A percentile compares a stretch with the other conserved stretches of the same genome.
phyloP scores from a whole-genome alignment of 2,888 invertebrate species.

The Drosophila phalerata region DNA sequence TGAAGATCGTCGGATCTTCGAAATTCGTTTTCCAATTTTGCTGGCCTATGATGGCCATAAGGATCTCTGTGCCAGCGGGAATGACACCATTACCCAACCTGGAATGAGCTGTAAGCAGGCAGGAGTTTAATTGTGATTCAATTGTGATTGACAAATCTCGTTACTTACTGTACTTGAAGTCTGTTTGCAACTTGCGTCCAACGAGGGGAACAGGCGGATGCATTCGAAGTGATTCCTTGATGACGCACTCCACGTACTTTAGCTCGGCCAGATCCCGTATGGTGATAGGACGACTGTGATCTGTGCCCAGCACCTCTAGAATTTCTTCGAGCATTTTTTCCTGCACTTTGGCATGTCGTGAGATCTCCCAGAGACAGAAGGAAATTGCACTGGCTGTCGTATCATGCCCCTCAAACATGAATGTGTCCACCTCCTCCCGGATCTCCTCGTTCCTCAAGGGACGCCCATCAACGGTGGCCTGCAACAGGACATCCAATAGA shows the following conservation, averaged over 20 bases:
- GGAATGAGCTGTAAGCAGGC: constrained; percentile 49
- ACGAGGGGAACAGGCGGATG: constrained; percentile 89
- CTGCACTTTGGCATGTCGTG: constrained; percentile 80
- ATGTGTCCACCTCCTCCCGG: constrained; percentile 90
- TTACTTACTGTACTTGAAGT: constrained; percentile 86
- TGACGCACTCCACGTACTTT: constrained; percentile 87
- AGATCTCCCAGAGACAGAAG: constrained; percentile 75
- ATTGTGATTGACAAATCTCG: background rate
- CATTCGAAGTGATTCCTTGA: constrained; percentile 88
- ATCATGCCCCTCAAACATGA: constrained; percentile 88
- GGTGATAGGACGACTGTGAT: constrained; percentile 56
- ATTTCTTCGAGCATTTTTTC: constrained; percentile 76
- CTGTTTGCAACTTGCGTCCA: constrained; percentile 85
- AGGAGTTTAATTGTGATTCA: background rate
- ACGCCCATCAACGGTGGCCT: constrained; percentile 87
- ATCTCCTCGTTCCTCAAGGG: constrained; percentile 87
- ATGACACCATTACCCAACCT: constrained; percentile 64
- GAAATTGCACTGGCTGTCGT: constrained; percentile 81
- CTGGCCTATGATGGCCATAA: constrained; percentile 62
- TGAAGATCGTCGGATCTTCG: constrained; percentile 64
- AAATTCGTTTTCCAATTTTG: constrained; percentile 49
- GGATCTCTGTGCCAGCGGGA: constrained; percentile 72
- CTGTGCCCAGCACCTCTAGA: constrained; percentile 62
- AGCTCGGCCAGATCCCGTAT: constrained; percentile 68
- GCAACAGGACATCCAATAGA: constrained; percentile 89